These are phyloP conservation scores for Wasmannia auropunctata DNA, from an alignment of 1,140 invertebrate genomes.

Conservation along the genomic window DNA sequence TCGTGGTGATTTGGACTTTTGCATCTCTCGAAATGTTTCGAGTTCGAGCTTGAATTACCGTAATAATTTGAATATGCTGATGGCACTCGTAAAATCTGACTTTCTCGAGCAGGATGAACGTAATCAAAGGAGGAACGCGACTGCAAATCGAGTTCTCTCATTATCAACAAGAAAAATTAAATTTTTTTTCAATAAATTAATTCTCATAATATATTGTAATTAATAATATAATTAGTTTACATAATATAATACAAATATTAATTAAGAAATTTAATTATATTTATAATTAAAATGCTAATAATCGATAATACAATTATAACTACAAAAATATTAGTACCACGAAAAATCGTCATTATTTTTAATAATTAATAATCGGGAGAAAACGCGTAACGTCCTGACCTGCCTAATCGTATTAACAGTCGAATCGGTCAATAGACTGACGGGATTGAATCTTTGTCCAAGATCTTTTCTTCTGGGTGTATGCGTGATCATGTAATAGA, in stretches of 20 bases:
- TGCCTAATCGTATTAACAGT: constrained; percentile 78
- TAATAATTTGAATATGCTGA: constrained; percentile 78
- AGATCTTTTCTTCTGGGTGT: constrained; percentile 78
- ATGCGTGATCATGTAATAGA: constrained; percentile 86
- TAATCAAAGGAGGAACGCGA: constrained; percentile 78
- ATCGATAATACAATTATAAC: not conserved
- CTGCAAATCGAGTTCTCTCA: constrained; percentile 54
- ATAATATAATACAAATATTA: not conserved
- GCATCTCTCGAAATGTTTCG: constrained; percentile 55
- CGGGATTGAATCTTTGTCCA: constrained; percentile 69
- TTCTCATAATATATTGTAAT: too few relatives aligned
- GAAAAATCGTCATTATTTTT: not conserved
- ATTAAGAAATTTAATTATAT: not conserved
- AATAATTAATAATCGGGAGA: not conserved
- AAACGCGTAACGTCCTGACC: constrained; percentile 66
- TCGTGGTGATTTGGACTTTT: constrained; percentile 61
- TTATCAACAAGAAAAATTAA: not conserved
- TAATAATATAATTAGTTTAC: not conserved
- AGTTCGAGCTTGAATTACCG: constrained; percentile 74
- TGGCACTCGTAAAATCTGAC: constrained; percentile 53
- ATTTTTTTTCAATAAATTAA: not conserved
- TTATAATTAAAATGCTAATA: constrained; percentile 4
- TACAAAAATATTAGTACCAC: not conserved
- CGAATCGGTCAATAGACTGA: constrained; percentile 73
- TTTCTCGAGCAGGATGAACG: constrained; percentile 69